Evolutionary conservation across 2,797 vertebrate genomes (phyloP).

Genomic region (Haliaeetus albicilla): DNA sequence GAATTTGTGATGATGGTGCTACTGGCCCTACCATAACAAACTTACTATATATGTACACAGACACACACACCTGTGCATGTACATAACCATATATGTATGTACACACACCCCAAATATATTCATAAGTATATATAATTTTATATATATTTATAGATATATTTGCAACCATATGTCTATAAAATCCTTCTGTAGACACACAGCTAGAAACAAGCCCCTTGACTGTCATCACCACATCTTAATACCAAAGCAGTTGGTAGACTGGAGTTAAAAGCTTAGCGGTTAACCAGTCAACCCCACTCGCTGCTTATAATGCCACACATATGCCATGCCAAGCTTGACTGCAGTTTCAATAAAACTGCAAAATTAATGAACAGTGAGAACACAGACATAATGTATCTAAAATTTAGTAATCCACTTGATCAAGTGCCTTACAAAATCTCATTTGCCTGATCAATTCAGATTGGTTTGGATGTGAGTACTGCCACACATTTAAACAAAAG

Average conservation of each 20-base stretch:
- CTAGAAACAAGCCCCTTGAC: not conserved
- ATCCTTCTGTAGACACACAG: not conserved
- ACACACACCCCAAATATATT: not conserved
- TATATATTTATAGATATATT: not conserved
- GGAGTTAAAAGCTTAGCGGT: not conserved
- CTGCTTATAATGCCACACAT: not conserved
- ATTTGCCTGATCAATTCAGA: not conserved
- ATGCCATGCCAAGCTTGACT: not conserved
- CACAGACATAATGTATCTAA: not conserved
- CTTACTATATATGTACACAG: not conserved
- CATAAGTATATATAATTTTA: constrained; percentile 3
- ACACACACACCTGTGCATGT: not conserved
- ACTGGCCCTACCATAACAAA: not conserved
- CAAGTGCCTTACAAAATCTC: not conserved
- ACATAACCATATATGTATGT: not conserved
- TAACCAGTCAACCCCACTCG: not conserved
- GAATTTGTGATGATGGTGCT: not conserved
- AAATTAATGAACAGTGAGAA: constrained; percentile 10
- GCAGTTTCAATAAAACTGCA: not conserved
- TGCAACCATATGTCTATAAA: not conserved
- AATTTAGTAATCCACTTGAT: not conserved
- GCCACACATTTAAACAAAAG: not conserved
- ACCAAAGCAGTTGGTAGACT: not conserved
- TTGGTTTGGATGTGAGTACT: not conserved
- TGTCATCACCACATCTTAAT: not conserved